phyloP scores from a whole-genome alignment of 2,888 invertebrate genomes.

The Stenichneumon culpator region DNA sequence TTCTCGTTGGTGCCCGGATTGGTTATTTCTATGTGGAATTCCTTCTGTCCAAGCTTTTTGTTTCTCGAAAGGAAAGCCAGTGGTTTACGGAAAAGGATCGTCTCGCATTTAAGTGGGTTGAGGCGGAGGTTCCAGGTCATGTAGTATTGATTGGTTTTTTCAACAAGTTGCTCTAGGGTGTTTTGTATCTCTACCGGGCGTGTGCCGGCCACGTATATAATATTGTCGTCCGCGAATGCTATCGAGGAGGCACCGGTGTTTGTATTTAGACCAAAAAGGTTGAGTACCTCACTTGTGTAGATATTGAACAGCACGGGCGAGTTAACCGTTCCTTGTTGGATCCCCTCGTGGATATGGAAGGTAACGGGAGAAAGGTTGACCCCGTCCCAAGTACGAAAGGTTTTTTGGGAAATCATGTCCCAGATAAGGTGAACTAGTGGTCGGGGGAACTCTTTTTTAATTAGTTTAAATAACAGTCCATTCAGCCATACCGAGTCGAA shows the following conservation, averaged over 20 bases:
- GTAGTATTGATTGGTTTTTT: constrained; percentile 48
- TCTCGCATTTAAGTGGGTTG: constrained; percentile 58
- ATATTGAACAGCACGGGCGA: constrained; percentile 51
- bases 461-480: constrained; percentile 66
- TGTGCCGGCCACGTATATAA: not conserved
- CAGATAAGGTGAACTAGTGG: not conserved
- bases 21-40: constrained; percentile 47
- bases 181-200: not conserved
- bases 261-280: constrained; percentile 51
- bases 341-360: not conserved
- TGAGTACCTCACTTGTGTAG: constrained; percentile 48
- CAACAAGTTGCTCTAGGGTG: constrained; percentile 4
- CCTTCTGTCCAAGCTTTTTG: constrained; percentile 7
- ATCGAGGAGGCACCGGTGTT: not conserved
- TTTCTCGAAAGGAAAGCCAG: not conserved
- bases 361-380: not conserved
- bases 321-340: not conserved
- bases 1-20: not conserved
- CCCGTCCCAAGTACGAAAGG: not conserved
- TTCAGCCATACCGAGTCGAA: constrained; percentile 47
- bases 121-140: constrained; percentile 49
- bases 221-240: not conserved
- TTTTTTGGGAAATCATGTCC: not conserved
- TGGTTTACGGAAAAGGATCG: constrained; percentile 54
- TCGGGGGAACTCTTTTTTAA: not conserved